These are phyloP conservation scores for Leucoptera coffeella DNA, from an alignment of 2,888 invertebrate species.

Conservation along the genomic window DNA sequence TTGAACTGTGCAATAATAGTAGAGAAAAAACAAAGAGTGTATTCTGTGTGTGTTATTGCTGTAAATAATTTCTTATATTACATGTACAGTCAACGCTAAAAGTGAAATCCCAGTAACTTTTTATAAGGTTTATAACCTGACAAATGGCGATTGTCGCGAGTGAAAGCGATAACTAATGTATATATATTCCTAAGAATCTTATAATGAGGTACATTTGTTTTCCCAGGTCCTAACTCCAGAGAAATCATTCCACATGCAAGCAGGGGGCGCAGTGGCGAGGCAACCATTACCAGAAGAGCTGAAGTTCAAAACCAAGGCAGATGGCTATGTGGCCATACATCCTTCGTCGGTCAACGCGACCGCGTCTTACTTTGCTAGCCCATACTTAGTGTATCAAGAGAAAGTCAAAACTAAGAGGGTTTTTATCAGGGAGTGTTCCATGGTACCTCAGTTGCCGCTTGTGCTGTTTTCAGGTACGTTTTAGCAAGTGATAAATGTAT, in stretches of 20 bases:
- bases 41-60: too few relatives aligned
- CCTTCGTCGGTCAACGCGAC: conserved; percentile 71
- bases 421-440: conserved; percentile 73
- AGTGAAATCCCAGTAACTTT: too few relatives aligned
- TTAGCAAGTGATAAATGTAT: too few relatives aligned
- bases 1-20: too few relatives aligned
- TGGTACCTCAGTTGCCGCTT: conserved; percentile 70
- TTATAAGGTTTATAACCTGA: too few relatives aligned
- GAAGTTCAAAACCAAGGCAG: conserved; percentile 66
- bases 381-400: conserved; percentile 76
- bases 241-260: conserved; percentile 67
- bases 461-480: conserved; percentile 62
- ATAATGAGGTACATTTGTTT: neutral
- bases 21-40: too few relatives aligned
- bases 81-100: too few relatives aligned
- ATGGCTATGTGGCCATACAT: conserved; percentile 68
- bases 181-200: too few relatives aligned
- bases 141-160: too few relatives aligned
- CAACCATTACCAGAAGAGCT: conserved; percentile 65
- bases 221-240: conserved; percentile 64
- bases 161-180: too few relatives aligned
- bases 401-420: conserved; percentile 76
- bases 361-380: conserved; percentile 61
- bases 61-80: too few relatives aligned
- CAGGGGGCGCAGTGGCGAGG: conserved; percentile 68